Percentiles rank a stretch among this genome's conserved stretches.
Evolutionary conservation across 2,797 vertebrate genomes (phyloP).

Genomic region (Syndactyla subalaris): DNA sequence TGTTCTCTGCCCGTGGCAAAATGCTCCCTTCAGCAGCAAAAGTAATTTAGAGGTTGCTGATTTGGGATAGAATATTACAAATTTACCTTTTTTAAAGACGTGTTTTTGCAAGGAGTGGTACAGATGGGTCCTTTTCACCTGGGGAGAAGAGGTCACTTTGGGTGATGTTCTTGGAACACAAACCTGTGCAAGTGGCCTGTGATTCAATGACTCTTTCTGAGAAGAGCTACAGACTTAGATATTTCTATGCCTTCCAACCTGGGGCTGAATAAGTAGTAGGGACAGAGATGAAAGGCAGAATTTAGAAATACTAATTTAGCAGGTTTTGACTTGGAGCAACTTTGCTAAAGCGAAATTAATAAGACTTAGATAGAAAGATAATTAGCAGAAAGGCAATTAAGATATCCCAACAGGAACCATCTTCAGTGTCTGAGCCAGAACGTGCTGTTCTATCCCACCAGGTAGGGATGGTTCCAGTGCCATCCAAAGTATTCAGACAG

Average conservation of each 20-base stretch:
- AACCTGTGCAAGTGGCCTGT: not conserved
- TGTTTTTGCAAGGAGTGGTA: not conserved
- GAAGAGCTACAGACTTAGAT: not conserved
- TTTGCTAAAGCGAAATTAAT: slow-evolving; percentile 46
- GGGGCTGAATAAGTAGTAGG: not conserved
- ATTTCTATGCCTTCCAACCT: not conserved
- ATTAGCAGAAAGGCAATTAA: slow-evolving; percentile 64
- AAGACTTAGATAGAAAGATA: slow-evolving; percentile 49
- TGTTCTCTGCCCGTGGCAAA: not conserved
- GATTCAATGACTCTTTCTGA: not conserved
- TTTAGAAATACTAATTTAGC: slow-evolving; percentile 45
- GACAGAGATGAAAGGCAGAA: slow-evolving; percentile 26
- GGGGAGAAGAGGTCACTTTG: not conserved
- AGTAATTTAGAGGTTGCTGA: not conserved
- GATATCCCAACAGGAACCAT: slow-evolving; percentile 47
- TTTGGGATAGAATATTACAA: not conserved
- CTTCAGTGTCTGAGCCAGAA: slow-evolving; percentile 8
- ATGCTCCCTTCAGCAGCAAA: slow-evolving; percentile 10
- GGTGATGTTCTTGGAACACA: not conserved
- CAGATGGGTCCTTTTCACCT: not conserved
- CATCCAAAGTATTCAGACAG: slow-evolving; percentile 20
- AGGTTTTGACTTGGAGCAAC: slow-evolving; percentile 22
- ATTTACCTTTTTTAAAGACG: not conserved
- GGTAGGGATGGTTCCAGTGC: slow-evolving; percentile 25
- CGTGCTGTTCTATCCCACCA: slow-evolving; percentile 1